Percentiles rank a stretch among this genome's conserved stretches.
Conservation (phyloP, 1,140 invertebrate species). For the Rhagoletis pomonella region DNA sequence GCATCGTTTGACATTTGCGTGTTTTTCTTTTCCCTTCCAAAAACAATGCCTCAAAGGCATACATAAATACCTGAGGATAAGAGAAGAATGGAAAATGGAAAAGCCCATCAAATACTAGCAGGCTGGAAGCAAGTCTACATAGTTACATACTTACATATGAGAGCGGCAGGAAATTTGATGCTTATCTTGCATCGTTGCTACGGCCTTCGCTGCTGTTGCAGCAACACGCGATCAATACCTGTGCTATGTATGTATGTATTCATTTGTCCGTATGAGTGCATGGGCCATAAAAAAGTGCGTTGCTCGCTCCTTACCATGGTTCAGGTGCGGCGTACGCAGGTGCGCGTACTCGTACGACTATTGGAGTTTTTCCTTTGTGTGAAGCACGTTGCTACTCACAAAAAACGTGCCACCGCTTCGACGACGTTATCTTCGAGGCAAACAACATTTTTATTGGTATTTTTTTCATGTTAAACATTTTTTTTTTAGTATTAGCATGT, state of each 20-base stretch:
- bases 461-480: slow-evolving; percentile 12
- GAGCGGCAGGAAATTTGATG: slow-evolving; percentile 44
- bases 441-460: slow-evolving; percentile 15
- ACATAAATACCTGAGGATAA: background rate
- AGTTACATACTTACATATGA: background rate
- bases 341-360: slow-evolving; percentile 3
- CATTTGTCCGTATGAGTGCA: background rate
- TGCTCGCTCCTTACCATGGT: background rate
- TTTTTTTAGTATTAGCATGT: slow-evolving; percentile 27
- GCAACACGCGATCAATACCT: background rate
- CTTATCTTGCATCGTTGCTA: slow-evolving; percentile 13
- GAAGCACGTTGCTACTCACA: background rate
- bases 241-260: background rate
- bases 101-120: background rate
- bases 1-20: slow-evolving; percentile 33
- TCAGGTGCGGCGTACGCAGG: slow-evolving; percentile 27
- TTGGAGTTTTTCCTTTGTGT: slow-evolving; percentile 30
- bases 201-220: background rate
- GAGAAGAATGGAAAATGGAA: background rate
- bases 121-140: background rate
- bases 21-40: slow-evolving; percentile 7
- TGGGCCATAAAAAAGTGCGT: slow-evolving; percentile 30
- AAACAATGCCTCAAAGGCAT: slow-evolving; percentile 10
- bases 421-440: background rate
- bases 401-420: slow-evolving; percentile 13